Evolutionary conservation across 2,113 vertebrate species (phyloP), one percentile per base, ranked within the genome.

Genomic region (Microtus ochrogaster): DNA sequence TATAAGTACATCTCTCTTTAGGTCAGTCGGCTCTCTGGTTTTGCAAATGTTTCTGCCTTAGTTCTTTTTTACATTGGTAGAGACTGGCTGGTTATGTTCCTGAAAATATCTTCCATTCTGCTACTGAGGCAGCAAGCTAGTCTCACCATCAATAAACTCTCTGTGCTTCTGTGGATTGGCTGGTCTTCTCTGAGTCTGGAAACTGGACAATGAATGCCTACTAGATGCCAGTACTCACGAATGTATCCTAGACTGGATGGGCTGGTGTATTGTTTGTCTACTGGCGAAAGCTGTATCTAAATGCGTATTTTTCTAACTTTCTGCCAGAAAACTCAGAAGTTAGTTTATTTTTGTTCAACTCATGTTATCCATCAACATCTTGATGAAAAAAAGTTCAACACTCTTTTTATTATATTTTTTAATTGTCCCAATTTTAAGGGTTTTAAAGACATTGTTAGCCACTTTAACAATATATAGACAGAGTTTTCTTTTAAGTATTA

Each of bases 271-370:
- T 91, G 26, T 16, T 28, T 90, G n/a, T 41, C 55, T 92, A 1
- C 65, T 73, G 30, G 49, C 73, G 65, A 94, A 76, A 41, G 16
- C 33, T 87, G 2, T 13, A 28, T 86, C 58, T 85, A 65, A 92
- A 61, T 73, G 22, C 30, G 81, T 89, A 47, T 33, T 30, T 93
- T 94, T 90, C 39, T 76, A 73, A 39, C 85, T 92, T 94, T 65
- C 58, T 85, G 5, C 68, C 16, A 24, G 79, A 90, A 91, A 91
- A 39, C 41, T 73, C 66, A 82, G 78, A 72, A 17, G 83, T 90
- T 33, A 92, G 39, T 58, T 72, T 44, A 58, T 74, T 81, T 44
- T 83, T 61, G 30, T 92, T 91, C 12, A 85, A 13, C 44, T 73
- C 26, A 21, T 68, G 13, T 81, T 87, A 68, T 36, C 76, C n/a